Conservation (phyloP, 2,888 invertebrate genomes). For the Drosophila paracracens region DNA sequence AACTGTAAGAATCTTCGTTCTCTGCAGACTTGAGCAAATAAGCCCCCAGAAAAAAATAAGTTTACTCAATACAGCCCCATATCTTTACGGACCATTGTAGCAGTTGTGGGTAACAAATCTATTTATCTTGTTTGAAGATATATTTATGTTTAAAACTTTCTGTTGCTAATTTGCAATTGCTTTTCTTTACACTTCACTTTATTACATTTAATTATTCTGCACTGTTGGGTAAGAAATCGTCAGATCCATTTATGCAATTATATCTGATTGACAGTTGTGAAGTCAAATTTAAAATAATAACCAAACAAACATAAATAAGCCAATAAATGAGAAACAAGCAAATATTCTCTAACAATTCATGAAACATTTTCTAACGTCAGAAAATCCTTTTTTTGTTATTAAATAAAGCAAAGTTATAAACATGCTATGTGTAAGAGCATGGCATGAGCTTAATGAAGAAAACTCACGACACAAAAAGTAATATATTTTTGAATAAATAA, state of each 20-base stretch:
- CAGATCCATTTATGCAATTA: constrained; percentile 23
- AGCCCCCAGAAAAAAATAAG: background rate
- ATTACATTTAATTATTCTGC: constrained; percentile 27
- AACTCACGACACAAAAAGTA: background rate
- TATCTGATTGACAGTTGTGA: constrained; percentile 3
- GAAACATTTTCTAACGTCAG: background rate
- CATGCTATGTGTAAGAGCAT: background rate
- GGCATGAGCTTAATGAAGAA: constrained; percentile 1
- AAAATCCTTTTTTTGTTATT: constrained; percentile 12
- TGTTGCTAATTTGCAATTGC: constrained; percentile 11
- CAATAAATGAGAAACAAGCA: constrained; percentile 26
- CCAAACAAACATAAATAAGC: constrained; percentile 30
- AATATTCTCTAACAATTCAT: background rate
- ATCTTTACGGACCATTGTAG: background rate
- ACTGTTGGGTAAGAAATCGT: constrained; percentile 1
- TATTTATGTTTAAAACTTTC: constrained; percentile 10
- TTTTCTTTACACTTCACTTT: constrained; percentile 14
- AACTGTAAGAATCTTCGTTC: background rate
- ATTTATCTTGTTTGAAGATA: background rate
- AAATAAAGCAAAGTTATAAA: background rate
- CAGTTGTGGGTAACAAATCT: background rate
- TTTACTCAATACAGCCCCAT: background rate
- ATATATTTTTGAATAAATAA: background rate
- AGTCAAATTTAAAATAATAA: constrained; percentile 6
- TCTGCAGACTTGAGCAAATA: background rate